Base-by-base conservation (phyloP, 2,888 invertebrate species). In the Sialis lutaria region DNA sequence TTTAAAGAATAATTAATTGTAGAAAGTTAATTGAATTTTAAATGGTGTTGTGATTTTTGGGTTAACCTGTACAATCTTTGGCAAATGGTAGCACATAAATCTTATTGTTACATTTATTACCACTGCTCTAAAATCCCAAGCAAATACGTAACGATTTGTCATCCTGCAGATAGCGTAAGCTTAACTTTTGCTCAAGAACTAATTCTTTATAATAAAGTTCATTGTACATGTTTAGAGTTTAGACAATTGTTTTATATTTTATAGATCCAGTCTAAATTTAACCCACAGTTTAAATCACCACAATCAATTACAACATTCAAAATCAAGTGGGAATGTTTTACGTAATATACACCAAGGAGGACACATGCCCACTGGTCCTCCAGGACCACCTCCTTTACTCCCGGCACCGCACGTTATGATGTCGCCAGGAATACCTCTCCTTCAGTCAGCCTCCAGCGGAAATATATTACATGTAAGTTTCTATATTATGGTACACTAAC, bases 321-420 rank as follows among this genome's bases (percentile, higher is more conserved):
- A 67, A 57, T 69, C 70, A 3, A 68, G 67, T 52, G 79, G 79
- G 50, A 86, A 82, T 55, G 76, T 87, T 57, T 70, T 83, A 56
- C 78, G 82, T 58, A 75, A 74, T 56, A 68, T 69, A 54, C 63
- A 64, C 48, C 62, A 63, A 49, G 59, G 56, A 40, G 22, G 61
- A 64, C 46, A 69, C 67, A 50, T 68, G 69, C 60, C 69, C 67
- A 59, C 67, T 69, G 53, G 68, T 37, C 33, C 34, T 13, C 39
- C 47, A 8, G 37, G 30, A 30, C 32, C 35, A 2, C 42, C 42
- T 4, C 45, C 42, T 6, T 4, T 33, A 12, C 30, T 48, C 6
- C 31, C 13, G 13, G 44, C 43, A 33, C 39, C 47, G 7, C 51
- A 48, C 35, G 13, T 9, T 47, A 37, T 57, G n/a, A 49, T 35